phyloP scores from a whole-genome alignment of 92 coral and sea anemone genomes.

The Epizoanthus fatuus region DNA sequence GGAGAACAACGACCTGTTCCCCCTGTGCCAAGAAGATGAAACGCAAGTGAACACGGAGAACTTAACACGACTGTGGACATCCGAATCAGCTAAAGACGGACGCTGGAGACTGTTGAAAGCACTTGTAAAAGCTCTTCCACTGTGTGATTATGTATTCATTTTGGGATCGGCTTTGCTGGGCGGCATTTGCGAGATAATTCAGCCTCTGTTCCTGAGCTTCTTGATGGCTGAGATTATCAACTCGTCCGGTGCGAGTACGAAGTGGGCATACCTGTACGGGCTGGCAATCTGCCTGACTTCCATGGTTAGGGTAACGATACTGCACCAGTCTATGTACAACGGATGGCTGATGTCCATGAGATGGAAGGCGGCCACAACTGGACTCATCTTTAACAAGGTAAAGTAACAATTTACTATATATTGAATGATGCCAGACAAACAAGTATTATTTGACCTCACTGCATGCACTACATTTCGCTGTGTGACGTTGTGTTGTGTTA shows the following conservation, averaged over 20 bases:
- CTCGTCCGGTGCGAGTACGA: constrained; percentile 24
- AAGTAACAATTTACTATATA: neutral
- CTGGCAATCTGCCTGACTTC: constrained; percentile 62
- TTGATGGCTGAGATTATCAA: constrained; percentile 22
- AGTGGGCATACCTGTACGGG: constrained; percentile 61
- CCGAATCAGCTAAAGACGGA: constrained; percentile 13
- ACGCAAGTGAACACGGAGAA: constrained; percentile 12
- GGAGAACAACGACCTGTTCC: constrained; percentile 21
- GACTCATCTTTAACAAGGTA: constrained; percentile 72
- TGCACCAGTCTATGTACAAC: constrained; percentile 68
- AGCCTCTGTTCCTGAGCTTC: constrained; percentile 31
- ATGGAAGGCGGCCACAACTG: constrained; percentile 74
- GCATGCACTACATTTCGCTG: no score
- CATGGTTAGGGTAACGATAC: constrained; percentile 44
- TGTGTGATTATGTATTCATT: constrained; percentile 21
- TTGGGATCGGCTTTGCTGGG: constrained; percentile 25
- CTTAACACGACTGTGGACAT: constrained; percentile 10
- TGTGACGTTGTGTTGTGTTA: no score
- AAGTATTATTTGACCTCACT: no score
- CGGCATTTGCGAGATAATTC: constrained; percentile 6
- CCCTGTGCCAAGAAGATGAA: constrained; percentile 27
- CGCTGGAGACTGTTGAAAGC: constrained; percentile 15
- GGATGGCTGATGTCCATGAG: constrained; percentile 70
- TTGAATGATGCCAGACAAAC: no score
- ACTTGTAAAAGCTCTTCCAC: constrained; percentile 13